Conservation (phyloP, 2,797 vertebrate species). For the Pipistrellus pygmaeus region DNA sequence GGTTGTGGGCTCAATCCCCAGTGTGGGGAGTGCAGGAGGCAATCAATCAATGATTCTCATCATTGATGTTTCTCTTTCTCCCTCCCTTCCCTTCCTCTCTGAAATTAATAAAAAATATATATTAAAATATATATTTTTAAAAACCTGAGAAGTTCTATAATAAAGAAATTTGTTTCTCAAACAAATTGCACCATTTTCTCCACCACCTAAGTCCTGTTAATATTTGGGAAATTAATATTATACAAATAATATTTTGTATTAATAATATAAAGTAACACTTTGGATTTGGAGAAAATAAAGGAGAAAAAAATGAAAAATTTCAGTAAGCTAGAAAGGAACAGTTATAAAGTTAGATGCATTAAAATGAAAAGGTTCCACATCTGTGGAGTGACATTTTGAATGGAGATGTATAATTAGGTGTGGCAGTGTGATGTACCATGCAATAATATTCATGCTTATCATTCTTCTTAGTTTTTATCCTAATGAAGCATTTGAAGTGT, state of each 20-base stretch:
- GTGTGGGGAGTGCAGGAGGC: too few species aligned
- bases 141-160: not conserved
- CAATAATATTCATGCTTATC: not conserved
- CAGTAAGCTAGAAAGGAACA: not conserved
- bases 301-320: not conserved
- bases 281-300: not conserved
- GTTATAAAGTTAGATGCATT: not conserved
- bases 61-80: too few species aligned
- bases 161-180: conserved; percentile 25
- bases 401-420: not conserved
- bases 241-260: not conserved
- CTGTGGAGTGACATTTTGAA: not conserved
- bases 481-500: not conserved
- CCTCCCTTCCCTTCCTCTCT: too few species aligned
- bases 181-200: not conserved
- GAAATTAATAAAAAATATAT: too few species aligned
- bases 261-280: conserved; percentile 8
- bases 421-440: not conserved
- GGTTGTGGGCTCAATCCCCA: too few species aligned
- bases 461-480: not conserved
- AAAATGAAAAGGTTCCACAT: not conserved
- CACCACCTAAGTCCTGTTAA: not conserved
- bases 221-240: conserved; percentile 34
- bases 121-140: too few species aligned
- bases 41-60: too few species aligned